These are phyloP conservation scores for Ctenomys sociabilis DNA, from an alignment of 2,113 vertebrate species.

Conservation along the genomic window DNA sequence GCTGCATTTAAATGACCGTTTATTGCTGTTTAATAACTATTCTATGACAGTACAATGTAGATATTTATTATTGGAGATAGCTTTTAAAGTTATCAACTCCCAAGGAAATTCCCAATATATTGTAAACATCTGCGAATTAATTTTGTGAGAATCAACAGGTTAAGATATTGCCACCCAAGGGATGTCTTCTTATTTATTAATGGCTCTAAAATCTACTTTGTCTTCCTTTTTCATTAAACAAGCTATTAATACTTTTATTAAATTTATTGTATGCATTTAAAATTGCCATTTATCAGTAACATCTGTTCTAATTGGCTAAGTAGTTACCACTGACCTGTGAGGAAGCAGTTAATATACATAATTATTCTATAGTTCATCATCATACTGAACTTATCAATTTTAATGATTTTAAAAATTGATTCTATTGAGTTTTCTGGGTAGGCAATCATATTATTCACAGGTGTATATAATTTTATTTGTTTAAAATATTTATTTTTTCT, in stretches of 20 bases:
- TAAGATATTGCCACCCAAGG: neutral
- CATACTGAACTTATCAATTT: neutral
- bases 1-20: neutral
- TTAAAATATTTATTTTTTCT: constrained; percentile 37
- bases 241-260: constrained; percentile 6
- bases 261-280: constrained; percentile 8
- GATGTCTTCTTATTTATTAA: neutral
- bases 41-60: neutral
- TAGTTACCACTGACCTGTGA: neutral
- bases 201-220: neutral
- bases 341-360: constrained; percentile 1
- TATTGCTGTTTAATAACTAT: neutral
- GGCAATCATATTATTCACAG: neutral
- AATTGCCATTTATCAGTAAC: neutral
- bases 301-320: neutral
- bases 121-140: neutral
- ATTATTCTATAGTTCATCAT: constrained; percentile 10
- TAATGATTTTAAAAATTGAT: constrained; percentile 31
- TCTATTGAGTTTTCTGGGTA: neutral
- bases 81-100: constrained; percentile 9
- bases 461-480: constrained; percentile 16
- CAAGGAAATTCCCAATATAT: neutral
- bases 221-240: constrained; percentile 25
- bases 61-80: neutral
- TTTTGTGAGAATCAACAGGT: neutral